Percentiles rank a stretch among this genome's conserved stretches.
Evolutionary conservation across 35 echinoderm and acorn worm genomes (phyloP).

Genomic region (Patiria miniata): DNA sequence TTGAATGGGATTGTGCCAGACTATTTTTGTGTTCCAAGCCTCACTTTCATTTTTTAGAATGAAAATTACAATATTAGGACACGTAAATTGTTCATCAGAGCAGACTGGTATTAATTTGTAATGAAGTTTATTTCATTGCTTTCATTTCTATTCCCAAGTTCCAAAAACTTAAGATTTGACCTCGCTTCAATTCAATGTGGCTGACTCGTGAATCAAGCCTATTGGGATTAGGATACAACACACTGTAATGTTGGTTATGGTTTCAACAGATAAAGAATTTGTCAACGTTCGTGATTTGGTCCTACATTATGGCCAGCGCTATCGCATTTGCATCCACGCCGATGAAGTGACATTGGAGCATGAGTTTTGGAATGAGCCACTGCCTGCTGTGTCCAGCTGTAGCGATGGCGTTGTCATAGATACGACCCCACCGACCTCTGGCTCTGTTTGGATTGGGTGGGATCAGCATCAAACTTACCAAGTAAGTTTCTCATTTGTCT

Average conservation of each 20-base stretch:
- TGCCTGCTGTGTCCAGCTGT: slow-evolving; percentile 45
- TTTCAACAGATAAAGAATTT: slow-evolving; percentile 18
- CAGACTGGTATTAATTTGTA: too few relatives aligned
- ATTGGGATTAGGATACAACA: too few relatives aligned
- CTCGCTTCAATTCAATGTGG: too few relatives aligned
- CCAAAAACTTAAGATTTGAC: too few relatives aligned
- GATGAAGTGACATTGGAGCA: slow-evolving; percentile 13
- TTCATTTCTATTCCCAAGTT: too few relatives aligned
- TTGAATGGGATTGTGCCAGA: too few relatives aligned
- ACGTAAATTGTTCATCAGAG: too few relatives aligned
- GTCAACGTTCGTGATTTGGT: slow-evolving; percentile 20
- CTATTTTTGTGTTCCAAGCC: too few relatives aligned
- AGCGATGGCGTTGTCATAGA: slow-evolving; percentile 58
- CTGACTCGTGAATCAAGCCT: too few relatives aligned
- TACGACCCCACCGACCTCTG: slow-evolving; percentile 27
- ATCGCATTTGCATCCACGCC: slow-evolving; percentile 39
- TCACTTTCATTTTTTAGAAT: too few relatives aligned
- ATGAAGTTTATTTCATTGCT: too few relatives aligned
- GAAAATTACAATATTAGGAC: too few relatives aligned
- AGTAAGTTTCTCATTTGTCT: not conserved
- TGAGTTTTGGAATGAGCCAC: not conserved
- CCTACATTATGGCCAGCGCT: slow-evolving; percentile 1
- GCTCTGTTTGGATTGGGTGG: slow-evolving; percentile 40
- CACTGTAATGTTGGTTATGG: not conserved
- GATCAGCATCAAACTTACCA: not conserved